These are phyloP conservation scores for Lasius fuliginosus DNA, from an alignment of 2,888 invertebrate species.

Conservation along the genomic window DNA sequence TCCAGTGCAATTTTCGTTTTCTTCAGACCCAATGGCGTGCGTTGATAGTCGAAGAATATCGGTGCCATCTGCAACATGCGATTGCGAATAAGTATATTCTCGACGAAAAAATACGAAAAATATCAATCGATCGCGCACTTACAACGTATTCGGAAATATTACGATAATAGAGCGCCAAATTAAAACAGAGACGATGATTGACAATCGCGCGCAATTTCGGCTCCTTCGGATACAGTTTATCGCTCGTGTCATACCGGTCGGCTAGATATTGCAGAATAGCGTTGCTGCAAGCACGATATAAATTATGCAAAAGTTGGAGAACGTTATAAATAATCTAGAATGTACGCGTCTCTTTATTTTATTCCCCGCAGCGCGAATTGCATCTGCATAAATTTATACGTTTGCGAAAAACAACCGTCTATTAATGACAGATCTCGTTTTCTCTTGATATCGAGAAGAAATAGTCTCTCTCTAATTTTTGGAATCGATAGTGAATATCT, in stretches of 20 bases:
- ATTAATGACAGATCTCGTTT: not conserved
- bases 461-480: not conserved
- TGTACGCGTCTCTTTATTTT: not conserved
- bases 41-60: constrained; percentile 92
- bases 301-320: constrained; percentile 11
- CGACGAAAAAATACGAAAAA: not conserved
- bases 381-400: not conserved
- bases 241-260: constrained; percentile 90
- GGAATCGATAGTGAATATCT: not conserved
- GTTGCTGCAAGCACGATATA: constrained; percentile 84
- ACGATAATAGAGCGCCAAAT: constrained; percentile 92
- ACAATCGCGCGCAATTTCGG: constrained; percentile 91
- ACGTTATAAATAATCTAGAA: constrained; percentile 25
- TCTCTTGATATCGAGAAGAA: not conserved
- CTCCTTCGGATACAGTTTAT: constrained; percentile 91
- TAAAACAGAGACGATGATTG: constrained; percentile 93
- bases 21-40: constrained; percentile 90
- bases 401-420: not conserved
- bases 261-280: constrained; percentile 91
- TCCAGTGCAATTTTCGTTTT: constrained; percentile 90
- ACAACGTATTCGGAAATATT: constrained; percentile 90
- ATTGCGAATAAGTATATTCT: constrained; percentile 16
- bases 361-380: not conserved
- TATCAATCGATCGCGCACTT: constrained; percentile 79
- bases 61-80: constrained; percentile 89